Evolutionary conservation across 2,113 vertebrate genomes (phyloP).

Genomic region (Picathartes gymnocephalus): DNA sequence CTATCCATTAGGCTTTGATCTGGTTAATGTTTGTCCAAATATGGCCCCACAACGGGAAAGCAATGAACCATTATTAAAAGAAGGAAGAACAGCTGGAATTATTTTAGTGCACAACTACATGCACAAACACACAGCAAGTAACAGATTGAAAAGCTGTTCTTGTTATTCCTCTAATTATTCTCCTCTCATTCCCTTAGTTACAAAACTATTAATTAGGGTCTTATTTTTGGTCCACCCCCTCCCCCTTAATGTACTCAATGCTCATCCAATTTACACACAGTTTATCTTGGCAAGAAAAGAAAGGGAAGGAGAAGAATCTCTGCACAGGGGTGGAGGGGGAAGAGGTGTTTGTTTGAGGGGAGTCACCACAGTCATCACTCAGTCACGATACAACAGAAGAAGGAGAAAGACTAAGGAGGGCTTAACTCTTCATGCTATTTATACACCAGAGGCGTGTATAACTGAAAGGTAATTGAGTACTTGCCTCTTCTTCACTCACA

Average conservation of each 20-base stretch:
- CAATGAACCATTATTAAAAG: constrained; percentile 59
- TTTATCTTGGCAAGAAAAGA: constrained; percentile 56
- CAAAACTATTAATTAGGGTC: constrained; percentile 15
- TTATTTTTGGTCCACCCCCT: background rate
- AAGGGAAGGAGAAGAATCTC: constrained; percentile 23
- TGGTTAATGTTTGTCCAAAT: constrained; percentile 67
- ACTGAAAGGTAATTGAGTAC: background rate
- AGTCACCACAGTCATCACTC: constrained; percentile 36
- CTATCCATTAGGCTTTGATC: constrained; percentile 67
- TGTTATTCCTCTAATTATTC: background rate
- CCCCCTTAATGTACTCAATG: background rate
- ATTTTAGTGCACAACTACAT: constrained; percentile 39
- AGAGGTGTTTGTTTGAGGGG: constrained; percentile 52
- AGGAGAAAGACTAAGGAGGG: background rate
- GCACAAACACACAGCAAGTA: constrained; percentile 35
- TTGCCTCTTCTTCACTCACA: background rate
- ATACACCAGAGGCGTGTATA: background rate
- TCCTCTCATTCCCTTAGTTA: background rate
- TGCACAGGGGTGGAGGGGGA: background rate
- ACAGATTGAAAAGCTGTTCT: background rate
- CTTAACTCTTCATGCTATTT: constrained; percentile 38
- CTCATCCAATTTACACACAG: constrained; percentile 30
- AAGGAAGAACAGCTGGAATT: constrained; percentile 60
- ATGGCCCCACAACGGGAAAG: constrained; percentile 43
- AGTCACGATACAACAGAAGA: background rate